Percentiles rank a stretch among this genome's conserved stretches.
Conservation (phyloP, 2,888 invertebrate genomes). For the Amblyjoppa fuscipennis region DNA sequence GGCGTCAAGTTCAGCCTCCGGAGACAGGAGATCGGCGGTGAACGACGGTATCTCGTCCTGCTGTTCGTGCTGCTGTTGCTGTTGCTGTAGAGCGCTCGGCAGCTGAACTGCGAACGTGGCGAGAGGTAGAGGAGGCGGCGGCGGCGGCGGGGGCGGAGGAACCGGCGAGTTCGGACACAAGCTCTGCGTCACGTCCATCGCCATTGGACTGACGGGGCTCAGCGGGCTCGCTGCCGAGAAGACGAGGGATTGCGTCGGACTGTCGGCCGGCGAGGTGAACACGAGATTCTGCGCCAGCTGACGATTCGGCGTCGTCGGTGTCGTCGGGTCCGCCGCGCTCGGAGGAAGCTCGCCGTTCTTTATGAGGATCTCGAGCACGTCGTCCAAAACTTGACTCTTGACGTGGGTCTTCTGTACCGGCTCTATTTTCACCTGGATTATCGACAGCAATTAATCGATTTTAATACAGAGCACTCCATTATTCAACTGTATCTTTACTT, state of each 20-base stretch:
- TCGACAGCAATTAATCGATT: not conserved
- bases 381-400: constrained; percentile 94
- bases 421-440: constrained; percentile 81
- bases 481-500: not conserved
- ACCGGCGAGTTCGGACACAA: constrained; percentile 79
- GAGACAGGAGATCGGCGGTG: constrained; percentile 81
- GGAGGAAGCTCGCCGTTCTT: constrained; percentile 97
- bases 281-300: constrained; percentile 83
- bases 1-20: constrained; percentile 85
- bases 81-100: constrained; percentile 79
- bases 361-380: constrained; percentile 96
- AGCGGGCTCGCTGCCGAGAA: constrained; percentile 81
- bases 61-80: constrained; percentile 75
- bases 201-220: constrained; percentile 80
- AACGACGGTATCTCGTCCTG: constrained; percentile 79
- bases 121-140: constrained; percentile 84
- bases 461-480: not conserved
- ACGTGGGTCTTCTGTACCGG: constrained; percentile 84
- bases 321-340: constrained; percentile 92
- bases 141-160: constrained; percentile 81
- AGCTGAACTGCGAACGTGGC: constrained; percentile 83
- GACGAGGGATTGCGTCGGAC: constrained; percentile 80
- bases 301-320: constrained; percentile 86
- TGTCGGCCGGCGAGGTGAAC: constrained; percentile 82
- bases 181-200: constrained; percentile 82